Evolutionary conservation across 2,113 vertebrate genomes (phyloP).

Genomic region (Hipposideros armiger): DNA sequence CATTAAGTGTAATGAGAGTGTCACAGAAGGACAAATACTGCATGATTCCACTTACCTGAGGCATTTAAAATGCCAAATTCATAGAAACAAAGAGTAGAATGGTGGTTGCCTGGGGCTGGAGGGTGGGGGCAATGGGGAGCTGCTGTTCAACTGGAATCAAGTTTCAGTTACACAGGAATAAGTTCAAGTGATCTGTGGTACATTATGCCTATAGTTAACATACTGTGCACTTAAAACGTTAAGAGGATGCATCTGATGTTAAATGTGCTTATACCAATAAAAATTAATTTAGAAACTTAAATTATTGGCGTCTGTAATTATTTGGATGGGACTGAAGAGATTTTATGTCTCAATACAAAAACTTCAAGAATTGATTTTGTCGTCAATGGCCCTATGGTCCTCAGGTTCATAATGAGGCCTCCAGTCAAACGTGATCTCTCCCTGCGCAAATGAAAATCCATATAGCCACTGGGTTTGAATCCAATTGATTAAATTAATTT

Average conservation of each 20-base stretch:
- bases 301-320: neutral
- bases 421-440: neutral
- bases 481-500: conserved; percentile 1
- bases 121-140: neutral
- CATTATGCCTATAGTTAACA: neutral
- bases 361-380: neutral
- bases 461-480: neutral
- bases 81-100: neutral
- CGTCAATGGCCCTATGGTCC: neutral
- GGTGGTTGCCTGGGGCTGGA: neutral
- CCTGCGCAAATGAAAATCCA: neutral
- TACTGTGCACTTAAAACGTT: neutral
- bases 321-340: neutral
- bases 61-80: neutral
- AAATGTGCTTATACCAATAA: neutral
- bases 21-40: neutral
- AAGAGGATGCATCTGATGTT: neutral
- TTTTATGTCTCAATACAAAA: neutral
- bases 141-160: neutral
- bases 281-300: neutral
- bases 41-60: neutral
- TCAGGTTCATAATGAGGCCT: neutral
- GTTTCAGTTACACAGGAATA: neutral
- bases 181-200: neutral
- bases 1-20: neutral